A percentile compares a stretch with the other conserved stretches of the same genome.
These are phyloP conservation scores for Neodontobutis hainanensis DNA, from an alignment of 2,113 vertebrate species.

Conservation along the genomic window DNA sequence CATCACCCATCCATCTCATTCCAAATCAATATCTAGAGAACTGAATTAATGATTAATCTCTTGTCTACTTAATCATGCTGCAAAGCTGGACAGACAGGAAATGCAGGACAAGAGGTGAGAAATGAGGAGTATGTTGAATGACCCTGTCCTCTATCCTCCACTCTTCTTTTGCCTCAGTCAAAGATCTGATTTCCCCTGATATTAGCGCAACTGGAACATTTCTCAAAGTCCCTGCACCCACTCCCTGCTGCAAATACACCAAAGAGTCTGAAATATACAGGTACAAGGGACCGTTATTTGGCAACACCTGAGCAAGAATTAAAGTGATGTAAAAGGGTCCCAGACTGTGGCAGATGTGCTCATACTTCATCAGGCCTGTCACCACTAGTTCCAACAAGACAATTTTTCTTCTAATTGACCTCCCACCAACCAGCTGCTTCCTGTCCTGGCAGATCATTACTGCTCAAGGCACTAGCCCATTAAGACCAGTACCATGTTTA, in stretches of 20 bases:
- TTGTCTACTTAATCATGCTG: conserved; percentile 16
- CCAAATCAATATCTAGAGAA: conserved; percentile 56
- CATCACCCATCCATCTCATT: conserved; percentile 33
- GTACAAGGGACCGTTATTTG: conserved; percentile 15
- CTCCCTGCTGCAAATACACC: neutral
- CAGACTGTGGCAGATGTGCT: conserved; percentile 18
- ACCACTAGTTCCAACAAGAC: conserved; percentile 24
- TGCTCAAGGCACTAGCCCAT: conserved; percentile 22
- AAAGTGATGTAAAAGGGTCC: conserved; percentile 27
- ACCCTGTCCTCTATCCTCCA: conserved; percentile 26
- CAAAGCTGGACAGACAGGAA: conserved; percentile 9
- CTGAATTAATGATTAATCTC: conserved; percentile 57
- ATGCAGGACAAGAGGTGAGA: conserved; percentile 12
- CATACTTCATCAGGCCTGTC: conserved; percentile 20
- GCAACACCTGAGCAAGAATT: conserved; percentile 47
- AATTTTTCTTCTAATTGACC: conserved; percentile 27
- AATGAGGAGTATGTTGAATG: conserved; percentile 42
- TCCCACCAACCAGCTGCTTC: conserved; percentile 58
- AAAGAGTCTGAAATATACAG: neutral
- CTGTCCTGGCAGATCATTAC: conserved; percentile 37
- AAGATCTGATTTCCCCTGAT: conserved; percentile 65
- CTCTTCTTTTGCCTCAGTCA: conserved; percentile 12
- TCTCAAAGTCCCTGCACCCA: conserved; percentile 48
- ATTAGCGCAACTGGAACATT: conserved; percentile 52
- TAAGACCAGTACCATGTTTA: conserved; percentile 26